A percentile compares a stretch with the other conserved stretches of the same genome.
Conservation (phyloP, 2,113 vertebrate species). For the Paralichthys olivaceus region DNA sequence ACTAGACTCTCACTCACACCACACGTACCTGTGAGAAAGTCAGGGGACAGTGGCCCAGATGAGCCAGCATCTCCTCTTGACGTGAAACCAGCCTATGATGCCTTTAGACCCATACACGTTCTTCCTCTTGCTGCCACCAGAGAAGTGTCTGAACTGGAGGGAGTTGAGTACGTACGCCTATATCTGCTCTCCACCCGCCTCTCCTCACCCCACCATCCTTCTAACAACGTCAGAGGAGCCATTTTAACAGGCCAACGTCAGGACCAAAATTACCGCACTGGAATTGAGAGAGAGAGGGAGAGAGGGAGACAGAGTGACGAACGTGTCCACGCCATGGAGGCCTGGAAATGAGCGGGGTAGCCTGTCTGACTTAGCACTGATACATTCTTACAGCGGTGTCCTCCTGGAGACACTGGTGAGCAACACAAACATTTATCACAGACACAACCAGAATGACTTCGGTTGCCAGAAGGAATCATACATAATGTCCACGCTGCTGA, state of each 20-base stretch:
- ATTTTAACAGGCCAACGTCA: slow-evolving; percentile 61
- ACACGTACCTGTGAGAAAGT: slow-evolving; percentile 60
- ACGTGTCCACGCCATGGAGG: slow-evolving; percentile 31
- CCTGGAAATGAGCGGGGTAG: slow-evolving; percentile 46
- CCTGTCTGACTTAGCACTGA: slow-evolving; percentile 48
- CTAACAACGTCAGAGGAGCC: slow-evolving; percentile 44
- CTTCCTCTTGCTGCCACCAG: background rate
- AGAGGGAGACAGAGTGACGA: slow-evolving; percentile 28
- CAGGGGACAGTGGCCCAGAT: slow-evolving; percentile 24
- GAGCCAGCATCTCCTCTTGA: slow-evolving; percentile 42
- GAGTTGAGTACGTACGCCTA: background rate
- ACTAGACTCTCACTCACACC: too few species aligned
- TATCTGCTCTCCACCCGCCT: slow-evolving; percentile 47
- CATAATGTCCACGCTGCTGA: too few species aligned
- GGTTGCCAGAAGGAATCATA: slow-evolving; percentile 17
- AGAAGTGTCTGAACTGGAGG: background rate
- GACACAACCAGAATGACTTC: slow-evolving; percentile 10
- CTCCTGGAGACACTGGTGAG: slow-evolving; percentile 52
- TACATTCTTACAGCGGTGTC: slow-evolving; percentile 42
- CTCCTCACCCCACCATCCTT: slow-evolving; percentile 25
- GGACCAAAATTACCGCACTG: slow-evolving; percentile 62
- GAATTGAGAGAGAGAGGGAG: slow-evolving; percentile 25
- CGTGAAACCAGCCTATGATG: background rate
- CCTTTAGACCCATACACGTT: background rate
- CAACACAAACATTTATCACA: slow-evolving; percentile 47